phyloP scores from a whole-genome alignment of 2,113 vertebrate species.

The Pungitius pungitius region DNA sequence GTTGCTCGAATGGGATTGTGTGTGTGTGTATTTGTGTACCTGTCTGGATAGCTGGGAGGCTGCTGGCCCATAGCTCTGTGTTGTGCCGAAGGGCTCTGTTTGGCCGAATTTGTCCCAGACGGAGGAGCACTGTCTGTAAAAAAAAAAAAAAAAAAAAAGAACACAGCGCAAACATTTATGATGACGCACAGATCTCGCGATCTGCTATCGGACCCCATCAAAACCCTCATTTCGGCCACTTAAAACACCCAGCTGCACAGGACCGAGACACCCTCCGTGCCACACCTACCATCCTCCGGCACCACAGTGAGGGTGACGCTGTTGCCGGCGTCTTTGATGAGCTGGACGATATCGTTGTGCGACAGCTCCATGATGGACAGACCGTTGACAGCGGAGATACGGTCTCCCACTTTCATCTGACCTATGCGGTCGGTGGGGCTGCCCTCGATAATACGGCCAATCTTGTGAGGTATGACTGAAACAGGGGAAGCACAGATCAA shows the following conservation, averaged over 20 bases:
- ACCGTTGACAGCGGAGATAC: conserved; percentile 94
- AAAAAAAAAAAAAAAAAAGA: too few relatives aligned
- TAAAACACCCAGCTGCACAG: background rate
- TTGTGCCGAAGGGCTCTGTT: conserved; percentile 91
- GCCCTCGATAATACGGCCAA: conserved; percentile 94
- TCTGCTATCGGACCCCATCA: background rate
- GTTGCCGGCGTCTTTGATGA: conserved; percentile 95
- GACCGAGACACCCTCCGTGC: background rate
- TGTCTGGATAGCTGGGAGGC: conserved; percentile 77
- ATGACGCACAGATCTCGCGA: background rate
- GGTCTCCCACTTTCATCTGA: conserved; percentile 92
- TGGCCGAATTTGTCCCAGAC: conserved; percentile 92
- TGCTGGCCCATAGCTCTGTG: conserved; percentile 86
- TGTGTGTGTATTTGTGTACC: conserved; percentile 41
- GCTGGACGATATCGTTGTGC: conserved; percentile 95
- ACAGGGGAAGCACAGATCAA: conserved; percentile 14
- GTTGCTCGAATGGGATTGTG: background rate
- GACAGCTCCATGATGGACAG: conserved; percentile 93
- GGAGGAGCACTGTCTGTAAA: conserved; percentile 89
- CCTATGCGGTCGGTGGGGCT: conserved; percentile 94
- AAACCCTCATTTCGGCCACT: background rate
- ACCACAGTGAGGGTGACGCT: conserved; percentile 92
- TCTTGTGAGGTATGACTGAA: conserved; percentile 98
- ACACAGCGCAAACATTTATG: conserved; percentile 3
- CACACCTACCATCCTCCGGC: conserved; percentile 89